phyloP scores from a whole-genome alignment of 2,113 vertebrate species.

The Abramis brama region DNA sequence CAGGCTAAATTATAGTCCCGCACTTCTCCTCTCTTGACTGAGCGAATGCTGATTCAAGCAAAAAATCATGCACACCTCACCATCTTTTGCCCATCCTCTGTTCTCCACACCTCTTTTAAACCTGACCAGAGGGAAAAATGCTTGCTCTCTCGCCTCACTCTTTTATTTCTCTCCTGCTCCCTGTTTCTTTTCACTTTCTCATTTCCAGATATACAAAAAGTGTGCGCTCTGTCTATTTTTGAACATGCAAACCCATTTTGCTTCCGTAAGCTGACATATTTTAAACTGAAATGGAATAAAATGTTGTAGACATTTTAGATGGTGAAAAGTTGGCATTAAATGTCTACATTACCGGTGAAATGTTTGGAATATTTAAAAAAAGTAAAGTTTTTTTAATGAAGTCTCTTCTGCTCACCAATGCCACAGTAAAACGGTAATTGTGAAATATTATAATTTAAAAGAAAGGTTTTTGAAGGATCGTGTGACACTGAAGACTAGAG shows the following conservation, averaged over 20 bases:
- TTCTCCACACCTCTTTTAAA: slow-evolving; percentile 45
- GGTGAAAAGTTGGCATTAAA: background rate
- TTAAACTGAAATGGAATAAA: background rate
- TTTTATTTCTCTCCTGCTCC: slow-evolving; percentile 3
- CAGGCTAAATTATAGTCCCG: slow-evolving; percentile 59
- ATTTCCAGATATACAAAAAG: background rate
- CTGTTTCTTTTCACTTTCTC: slow-evolving; percentile 2
- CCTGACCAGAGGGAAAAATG: slow-evolving; percentile 39
- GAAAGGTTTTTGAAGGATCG: no score
- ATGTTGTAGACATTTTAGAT: background rate
- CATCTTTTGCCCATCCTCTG: slow-evolving; percentile 58
- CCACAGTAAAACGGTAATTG: background rate
- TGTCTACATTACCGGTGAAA: background rate
- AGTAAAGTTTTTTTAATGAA: background rate
- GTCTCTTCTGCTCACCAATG: background rate
- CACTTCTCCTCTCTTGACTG: slow-evolving; percentile 52
- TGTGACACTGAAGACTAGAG: no score
- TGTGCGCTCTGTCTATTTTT: background rate
- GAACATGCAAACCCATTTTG: background rate
- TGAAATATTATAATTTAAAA: background rate
- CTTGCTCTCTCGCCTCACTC: background rate
- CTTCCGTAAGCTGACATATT: background rate
- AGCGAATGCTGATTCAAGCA: slow-evolving; percentile 66
- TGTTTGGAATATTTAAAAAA: background rate
- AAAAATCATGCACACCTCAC: slow-evolving; percentile 65